Evolutionary conservation across 2,888 invertebrate species (phyloP).

Genomic region (Leuctra nigra): DNA sequence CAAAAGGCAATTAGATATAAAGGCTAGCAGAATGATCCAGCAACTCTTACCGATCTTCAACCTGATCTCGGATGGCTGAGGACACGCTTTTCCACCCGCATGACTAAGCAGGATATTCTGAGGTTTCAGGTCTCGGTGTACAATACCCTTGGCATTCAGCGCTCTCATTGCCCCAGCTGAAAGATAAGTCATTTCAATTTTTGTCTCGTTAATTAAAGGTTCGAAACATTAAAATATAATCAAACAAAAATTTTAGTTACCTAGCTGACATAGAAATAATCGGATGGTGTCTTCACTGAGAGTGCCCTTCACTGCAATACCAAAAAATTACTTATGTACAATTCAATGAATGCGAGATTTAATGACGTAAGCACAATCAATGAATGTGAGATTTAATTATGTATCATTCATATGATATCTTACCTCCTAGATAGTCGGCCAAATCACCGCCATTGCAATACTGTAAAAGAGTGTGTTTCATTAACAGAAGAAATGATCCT

Average conservation of each 20-base stretch:
- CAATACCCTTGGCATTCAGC: conserved; percentile 93
- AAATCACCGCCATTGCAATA: conserved; percentile 99
- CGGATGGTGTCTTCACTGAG: conserved; percentile 96
- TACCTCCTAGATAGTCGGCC: conserved; percentile 89
- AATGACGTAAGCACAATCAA: too few relatives aligned
- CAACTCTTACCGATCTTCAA: conserved; percentile 88
- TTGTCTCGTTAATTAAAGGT: not conserved
- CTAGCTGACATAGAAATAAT: conserved; percentile 88
- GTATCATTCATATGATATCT: too few relatives aligned
- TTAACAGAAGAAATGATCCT: too few relatives aligned
- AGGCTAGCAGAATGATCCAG: too few relatives aligned
- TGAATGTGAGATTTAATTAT: too few relatives aligned
- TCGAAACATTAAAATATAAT: conserved; percentile 11
- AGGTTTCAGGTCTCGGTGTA: conserved; percentile 98
- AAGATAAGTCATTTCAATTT: conserved; percentile 28
- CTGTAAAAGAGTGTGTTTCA: too few relatives aligned
- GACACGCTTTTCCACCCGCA: conserved; percentile 56
- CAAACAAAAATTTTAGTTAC: conserved; percentile 42
- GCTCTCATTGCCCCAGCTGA: conserved; percentile 95
- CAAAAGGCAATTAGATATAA: too few relatives aligned
- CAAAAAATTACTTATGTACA: too few relatives aligned
- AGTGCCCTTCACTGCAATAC: conserved; percentile 71
- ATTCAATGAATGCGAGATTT: too few relatives aligned
- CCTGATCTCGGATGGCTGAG: conserved; percentile 77
- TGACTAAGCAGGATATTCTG: conserved; percentile 97